A percentile compares a stretch with the other conserved stretches of the same genome.
phyloP scores from a whole-genome alignment of 2,113 vertebrate species.

The Nanger granti region DNA sequence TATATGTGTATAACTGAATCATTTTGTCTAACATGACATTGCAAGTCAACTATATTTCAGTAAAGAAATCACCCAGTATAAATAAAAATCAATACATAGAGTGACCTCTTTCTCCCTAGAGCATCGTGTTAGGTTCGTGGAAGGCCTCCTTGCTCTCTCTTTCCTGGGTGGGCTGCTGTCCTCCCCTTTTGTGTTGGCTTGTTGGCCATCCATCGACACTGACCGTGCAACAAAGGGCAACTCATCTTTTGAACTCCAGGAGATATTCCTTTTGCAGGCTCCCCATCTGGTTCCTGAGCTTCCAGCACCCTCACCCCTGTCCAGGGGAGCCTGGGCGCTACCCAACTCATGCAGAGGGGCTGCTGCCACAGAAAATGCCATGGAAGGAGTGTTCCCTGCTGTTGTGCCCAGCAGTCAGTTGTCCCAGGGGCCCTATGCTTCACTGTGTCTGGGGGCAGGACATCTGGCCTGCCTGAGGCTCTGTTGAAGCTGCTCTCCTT shows the following conservation, averaged over 20 bases:
- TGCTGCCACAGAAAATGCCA: too few relatives aligned
- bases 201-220: background rate
- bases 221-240: background rate
- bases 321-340: background rate
- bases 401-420: too few relatives aligned
- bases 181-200: background rate
- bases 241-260: background rate
- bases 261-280: background rate
- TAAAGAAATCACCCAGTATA: background rate
- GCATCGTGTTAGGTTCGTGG: accelerated
- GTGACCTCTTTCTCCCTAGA: background rate
- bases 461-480: background rate
- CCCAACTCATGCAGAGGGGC: background rate
- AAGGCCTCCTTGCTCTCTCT: background rate
- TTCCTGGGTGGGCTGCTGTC: background rate
- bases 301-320: background rate
- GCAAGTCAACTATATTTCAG: background rate
- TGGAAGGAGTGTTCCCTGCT: background rate
- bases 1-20: background rate
- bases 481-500: background rate
- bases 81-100: background rate
- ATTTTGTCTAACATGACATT: background rate
- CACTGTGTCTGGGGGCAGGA: background rate
- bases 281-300: background rate
- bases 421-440: accelerated